phyloP scores from a whole-genome alignment of 2,888 invertebrate genomes.

The Drosophila buzzatii region DNA sequence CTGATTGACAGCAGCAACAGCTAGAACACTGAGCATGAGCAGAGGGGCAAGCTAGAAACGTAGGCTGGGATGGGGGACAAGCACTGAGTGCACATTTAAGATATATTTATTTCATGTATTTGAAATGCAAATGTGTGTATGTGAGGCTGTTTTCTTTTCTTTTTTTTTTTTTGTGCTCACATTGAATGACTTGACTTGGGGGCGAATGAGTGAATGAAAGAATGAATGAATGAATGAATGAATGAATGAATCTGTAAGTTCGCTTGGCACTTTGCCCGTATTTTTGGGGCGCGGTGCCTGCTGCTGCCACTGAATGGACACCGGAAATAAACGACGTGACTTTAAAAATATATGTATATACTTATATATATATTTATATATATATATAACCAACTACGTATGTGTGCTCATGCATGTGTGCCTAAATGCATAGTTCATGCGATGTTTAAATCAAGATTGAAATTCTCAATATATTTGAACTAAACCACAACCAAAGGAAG shows the following conservation, averaged over 20 bases:
- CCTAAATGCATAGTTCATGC: slow-evolving; percentile 8
- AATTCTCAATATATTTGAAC: not conserved
- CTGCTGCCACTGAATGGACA: slow-evolving; percentile 51
- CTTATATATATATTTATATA: no score
- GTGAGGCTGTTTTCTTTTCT: slow-evolving; percentile 1
- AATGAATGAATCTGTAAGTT: slow-evolving; percentile 79
- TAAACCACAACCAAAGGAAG: not conserved
- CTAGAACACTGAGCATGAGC: slow-evolving; percentile 12
- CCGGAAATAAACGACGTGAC: slow-evolving; percentile 85
- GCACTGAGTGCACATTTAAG: slow-evolving; percentile 61
- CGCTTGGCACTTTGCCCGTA: slow-evolving; percentile 71
- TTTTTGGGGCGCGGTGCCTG: slow-evolving; percentile 36
- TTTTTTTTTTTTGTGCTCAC: slow-evolving; percentile 11
- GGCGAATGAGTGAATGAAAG: slow-evolving; percentile 50
- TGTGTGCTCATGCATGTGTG: not conserved
- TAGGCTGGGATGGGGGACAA: not conserved
- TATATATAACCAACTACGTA: slow-evolving; percentile 51
- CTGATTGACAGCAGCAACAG: slow-evolving; percentile 77
- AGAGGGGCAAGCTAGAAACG: not conserved
- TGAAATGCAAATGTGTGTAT: slow-evolving; percentile 74
- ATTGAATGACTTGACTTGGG: slow-evolving; percentile 62
- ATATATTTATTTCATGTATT: slow-evolving; percentile 78
- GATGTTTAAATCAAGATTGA: slow-evolving; percentile 9
- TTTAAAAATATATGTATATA: slow-evolving; percentile 53
- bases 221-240: slow-evolving; percentile 70